Conservation (phyloP, 2,113 vertebrate species). For the Pterophyllum scalare region DNA sequence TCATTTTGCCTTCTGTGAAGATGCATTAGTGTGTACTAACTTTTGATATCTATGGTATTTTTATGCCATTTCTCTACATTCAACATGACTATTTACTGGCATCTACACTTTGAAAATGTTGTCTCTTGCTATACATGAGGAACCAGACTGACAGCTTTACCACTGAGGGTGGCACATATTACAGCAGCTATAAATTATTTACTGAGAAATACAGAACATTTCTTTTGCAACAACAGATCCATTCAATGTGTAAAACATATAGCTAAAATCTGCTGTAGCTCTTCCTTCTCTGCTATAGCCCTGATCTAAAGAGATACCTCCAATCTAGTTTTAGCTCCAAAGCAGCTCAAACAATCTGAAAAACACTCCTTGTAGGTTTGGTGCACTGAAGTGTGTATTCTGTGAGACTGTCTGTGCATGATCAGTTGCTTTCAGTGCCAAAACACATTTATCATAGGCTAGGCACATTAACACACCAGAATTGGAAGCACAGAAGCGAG, state of each 20-base stretch:
- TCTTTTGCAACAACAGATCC: conserved; percentile 27
- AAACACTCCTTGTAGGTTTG: conserved; percentile 21
- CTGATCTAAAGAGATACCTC: conserved; percentile 27
- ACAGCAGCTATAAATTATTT: conserved; percentile 47
- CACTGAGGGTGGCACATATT: conserved; percentile 15
- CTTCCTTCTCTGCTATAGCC: conserved; percentile 6
- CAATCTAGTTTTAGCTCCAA: not conserved
- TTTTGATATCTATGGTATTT: too few relatives aligned
- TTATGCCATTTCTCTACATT: not conserved
- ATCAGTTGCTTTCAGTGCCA: conserved; percentile 14
- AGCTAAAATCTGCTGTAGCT: conserved; percentile 15
- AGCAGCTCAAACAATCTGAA: conserved; percentile 16
- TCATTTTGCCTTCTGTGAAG: not conserved
- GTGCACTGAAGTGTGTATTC: not conserved
- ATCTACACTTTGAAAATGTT: conserved; percentile 9
- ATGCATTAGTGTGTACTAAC: not conserved
- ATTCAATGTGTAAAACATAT: conserved; percentile 10
- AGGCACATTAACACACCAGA: conserved; percentile 10
- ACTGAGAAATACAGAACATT: conserved; percentile 31
- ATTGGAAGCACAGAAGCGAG: conserved; percentile 9
- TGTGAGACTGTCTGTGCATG: conserved; percentile 1
- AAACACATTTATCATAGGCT: conserved; percentile 29
- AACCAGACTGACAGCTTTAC: conserved; percentile 49
- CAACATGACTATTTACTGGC: conserved; percentile 8
- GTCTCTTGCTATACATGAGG: conserved; percentile 9